A percentile compares a stretch with the other conserved stretches of the same genome.
These are phyloP conservation scores for Paramuricea clavata DNA, from an alignment of 92 coral and sea anemone genomes.

Conservation along the genomic window DNA sequence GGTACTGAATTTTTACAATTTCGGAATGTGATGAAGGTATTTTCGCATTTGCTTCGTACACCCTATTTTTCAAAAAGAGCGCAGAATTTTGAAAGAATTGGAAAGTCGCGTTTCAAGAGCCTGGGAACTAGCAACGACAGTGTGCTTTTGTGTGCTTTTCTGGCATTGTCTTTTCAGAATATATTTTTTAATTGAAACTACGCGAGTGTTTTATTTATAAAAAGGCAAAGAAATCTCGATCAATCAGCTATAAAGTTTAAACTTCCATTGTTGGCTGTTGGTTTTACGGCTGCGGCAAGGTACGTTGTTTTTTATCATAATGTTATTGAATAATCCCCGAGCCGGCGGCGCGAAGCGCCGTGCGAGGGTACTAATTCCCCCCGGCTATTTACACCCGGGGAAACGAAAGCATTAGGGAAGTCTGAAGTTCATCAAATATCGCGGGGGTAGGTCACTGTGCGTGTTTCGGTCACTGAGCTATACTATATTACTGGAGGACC, in stretches of 20 bases:
- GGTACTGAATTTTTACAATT: constrained; percentile 31
- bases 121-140: not conserved
- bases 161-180: not conserved
- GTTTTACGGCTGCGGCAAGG: not conserved
- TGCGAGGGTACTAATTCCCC: too few relatives aligned
- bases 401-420: too few relatives aligned
- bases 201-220: not conserved
- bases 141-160: not conserved
- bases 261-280: not conserved
- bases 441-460: too few relatives aligned
- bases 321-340: too few relatives aligned
- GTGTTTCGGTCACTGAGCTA: too few relatives aligned
- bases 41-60: constrained; percentile 4
- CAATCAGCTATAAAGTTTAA: not conserved
- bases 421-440: too few relatives aligned
- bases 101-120: not conserved
- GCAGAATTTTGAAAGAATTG: not conserved
- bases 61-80: constrained; percentile 7
- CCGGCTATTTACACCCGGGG: too few relatives aligned
- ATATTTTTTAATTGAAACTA: not conserved
- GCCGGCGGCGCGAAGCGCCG: too few relatives aligned
- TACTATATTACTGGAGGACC: too few relatives aligned
- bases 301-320: not conserved
- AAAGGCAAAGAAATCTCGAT: not conserved
- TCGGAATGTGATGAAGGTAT: constrained; percentile 1